Evolutionary conservation across 1,140 invertebrate species (phyloP), one percentile per base, ranked within the genome.

Genomic region (Frieseomelitta varia): DNA sequence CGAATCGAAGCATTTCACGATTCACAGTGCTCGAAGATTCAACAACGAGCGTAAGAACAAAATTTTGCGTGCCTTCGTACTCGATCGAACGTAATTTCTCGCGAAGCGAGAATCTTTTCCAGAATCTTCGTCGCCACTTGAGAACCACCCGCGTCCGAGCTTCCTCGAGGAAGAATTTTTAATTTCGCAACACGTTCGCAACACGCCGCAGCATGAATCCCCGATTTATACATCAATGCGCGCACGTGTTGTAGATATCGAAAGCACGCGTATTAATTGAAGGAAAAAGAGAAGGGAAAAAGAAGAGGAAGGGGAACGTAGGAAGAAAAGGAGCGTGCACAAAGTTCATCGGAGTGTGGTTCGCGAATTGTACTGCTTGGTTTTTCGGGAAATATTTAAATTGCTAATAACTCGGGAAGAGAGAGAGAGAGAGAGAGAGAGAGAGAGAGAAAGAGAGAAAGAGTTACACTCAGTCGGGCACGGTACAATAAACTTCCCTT

Each of bases 351-450:
- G n/a, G 39, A 39, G 12, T 10, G 14, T 0, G 30, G 76, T 24
- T 14, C 53, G 53, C 8, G 14, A 69, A 77, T 56, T 69, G 58
- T 12, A 19, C 0, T 12, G 4, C 14, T 56, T 47, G 61, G 30
- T 67, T 58, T 47, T 47, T 47, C 39, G 17, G 30, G 24, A 61
- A 69, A 78, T 21, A 83, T 78, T 83, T 78, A 69, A 71, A 78
- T 78, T 61, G 65, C 34, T 61, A 69, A 78, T 69, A 34, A 21
- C 8, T 2, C 24, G 17, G 10, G 2, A 11, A 56, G 39, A 47
- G 39, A 39, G 39, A 39, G 39, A 39, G 39, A 39, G 39, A 39
- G 39, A 39, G 39, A 39, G 39, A 8, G 39, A 47, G 39, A 47
- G 0, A 47, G 8, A 71, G 47, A n/a, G n/a, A n/a, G 34, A 39